These are phyloP conservation scores for Petrophora chlorosata DNA, from an alignment of 2,888 invertebrate genomes.

Conservation along the genomic window DNA sequence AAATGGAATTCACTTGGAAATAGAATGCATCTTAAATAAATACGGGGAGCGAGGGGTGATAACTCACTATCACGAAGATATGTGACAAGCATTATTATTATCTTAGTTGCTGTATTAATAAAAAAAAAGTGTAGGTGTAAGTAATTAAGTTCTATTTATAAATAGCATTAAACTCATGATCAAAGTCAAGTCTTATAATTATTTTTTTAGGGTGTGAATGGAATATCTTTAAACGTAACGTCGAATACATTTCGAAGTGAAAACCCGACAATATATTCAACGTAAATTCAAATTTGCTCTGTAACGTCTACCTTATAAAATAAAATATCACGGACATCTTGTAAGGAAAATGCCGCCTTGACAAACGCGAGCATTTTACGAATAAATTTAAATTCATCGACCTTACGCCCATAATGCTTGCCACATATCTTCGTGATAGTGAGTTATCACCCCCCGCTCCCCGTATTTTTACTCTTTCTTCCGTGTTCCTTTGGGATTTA, in stretches of 20 bases:
- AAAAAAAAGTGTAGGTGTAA: no score
- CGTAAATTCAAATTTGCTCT: background rate
- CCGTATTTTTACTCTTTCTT: constrained; percentile 45
- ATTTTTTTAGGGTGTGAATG: no score
- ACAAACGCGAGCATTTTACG: constrained; percentile 44
- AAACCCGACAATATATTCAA: background rate
- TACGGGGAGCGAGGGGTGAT: constrained; percentile 38
- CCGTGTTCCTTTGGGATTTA: constrained; percentile 31
- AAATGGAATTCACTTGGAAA: no score
- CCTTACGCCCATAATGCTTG: constrained; percentile 41
- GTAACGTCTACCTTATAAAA: constrained; percentile 5
- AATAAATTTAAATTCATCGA: constrained; percentile 53
- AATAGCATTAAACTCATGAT: no score
- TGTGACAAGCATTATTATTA: constrained; percentile 44
- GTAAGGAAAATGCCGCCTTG: constrained; percentile 29
- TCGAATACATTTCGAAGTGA: background rate
- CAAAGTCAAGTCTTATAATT: no score
- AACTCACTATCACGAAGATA: constrained; percentile 48
- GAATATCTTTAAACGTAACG: background rate
- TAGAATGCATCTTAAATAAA: no score
- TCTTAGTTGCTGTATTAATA: no score
- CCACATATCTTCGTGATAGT: constrained; percentile 46
- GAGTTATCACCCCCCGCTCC: constrained; percentile 41
- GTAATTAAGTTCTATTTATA: no score
- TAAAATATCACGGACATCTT: constrained; percentile 21